Percentiles rank a stretch among this genome's conserved stretches.
These are phyloP conservation scores for Aleadryas rufinucha DNA, from an alignment of 2,113 vertebrate genomes.

Conservation along the genomic window DNA sequence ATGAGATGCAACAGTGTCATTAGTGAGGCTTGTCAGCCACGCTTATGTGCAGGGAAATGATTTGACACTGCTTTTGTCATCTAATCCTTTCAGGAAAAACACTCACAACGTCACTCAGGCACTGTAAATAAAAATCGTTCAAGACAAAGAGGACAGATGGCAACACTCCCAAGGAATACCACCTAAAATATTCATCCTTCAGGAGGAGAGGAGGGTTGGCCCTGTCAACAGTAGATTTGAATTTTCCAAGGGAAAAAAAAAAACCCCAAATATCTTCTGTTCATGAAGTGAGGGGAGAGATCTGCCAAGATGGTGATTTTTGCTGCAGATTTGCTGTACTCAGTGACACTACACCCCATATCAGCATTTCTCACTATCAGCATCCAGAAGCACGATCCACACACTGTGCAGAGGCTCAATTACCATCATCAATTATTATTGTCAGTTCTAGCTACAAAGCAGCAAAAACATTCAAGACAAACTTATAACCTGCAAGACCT, in stretches of 20 bases:
- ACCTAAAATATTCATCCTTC: neutral
- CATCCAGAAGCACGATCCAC: neutral
- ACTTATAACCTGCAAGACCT: neutral
- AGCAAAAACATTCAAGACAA: neutral
- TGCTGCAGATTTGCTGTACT: neutral
- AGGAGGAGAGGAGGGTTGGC: neutral
- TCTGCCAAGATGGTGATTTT: neutral
- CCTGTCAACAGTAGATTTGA: neutral
- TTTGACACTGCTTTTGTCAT: slow-evolving; percentile 24
- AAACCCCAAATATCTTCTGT: neutral
- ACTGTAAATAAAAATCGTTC: slow-evolving; percentile 32
- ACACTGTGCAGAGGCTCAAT: neutral
- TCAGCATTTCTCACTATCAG: neutral
- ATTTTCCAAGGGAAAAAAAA: neutral
- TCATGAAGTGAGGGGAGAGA: neutral
- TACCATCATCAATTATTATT: neutral
- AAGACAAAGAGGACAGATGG: slow-evolving; percentile 32
- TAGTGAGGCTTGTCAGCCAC: slow-evolving; percentile 50
- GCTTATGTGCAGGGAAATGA: neutral
- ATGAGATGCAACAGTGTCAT: slow-evolving; percentile 28
- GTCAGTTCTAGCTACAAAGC: neutral
- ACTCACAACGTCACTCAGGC: neutral
- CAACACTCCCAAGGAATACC: neutral
- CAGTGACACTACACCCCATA: too few species aligned
- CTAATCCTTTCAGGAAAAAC: slow-evolving; percentile 17